Percentiles rank a stretch among this genome's conserved stretches.
These are phyloP conservation scores for Tetranychus truncatus DNA, from an alignment of 2,888 invertebrate species.

Conservation along the genomic window DNA sequence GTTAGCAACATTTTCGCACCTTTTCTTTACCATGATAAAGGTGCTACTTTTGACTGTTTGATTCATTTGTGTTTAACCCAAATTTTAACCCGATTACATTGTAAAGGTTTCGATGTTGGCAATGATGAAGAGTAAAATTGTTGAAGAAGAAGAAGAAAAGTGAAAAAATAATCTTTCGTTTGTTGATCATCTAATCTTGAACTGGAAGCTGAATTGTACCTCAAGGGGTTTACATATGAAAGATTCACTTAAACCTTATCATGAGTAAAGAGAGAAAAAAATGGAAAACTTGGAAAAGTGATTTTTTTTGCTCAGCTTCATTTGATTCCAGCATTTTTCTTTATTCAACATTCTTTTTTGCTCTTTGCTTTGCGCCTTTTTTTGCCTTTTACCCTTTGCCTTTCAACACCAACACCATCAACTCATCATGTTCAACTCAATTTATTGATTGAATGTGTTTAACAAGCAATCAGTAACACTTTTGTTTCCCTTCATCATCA, in stretches of 20 bases:
- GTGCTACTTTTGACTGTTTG: no score
- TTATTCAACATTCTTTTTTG: neutral
- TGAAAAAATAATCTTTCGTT: no score
- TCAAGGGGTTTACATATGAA: neutral
- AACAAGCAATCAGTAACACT: neutral
- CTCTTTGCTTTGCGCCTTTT: neutral
- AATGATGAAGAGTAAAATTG: no score
- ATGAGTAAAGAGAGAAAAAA: neutral
- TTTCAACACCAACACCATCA: no score
- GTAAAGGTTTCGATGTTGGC: no score
- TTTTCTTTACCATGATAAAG: no score
- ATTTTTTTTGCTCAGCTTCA: neutral
- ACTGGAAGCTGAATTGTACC: neutral
- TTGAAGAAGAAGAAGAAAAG: no score
- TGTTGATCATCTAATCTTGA: no score
- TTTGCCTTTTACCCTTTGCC: neutral
- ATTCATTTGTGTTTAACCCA: no score
- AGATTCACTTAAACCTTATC: neutral
- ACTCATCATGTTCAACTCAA: no score
- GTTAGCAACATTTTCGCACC: no score
- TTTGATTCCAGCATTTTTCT: neutral
- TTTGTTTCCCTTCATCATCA: neutral
- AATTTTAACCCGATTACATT: no score
- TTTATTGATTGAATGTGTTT: neutral
- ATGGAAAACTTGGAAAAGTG: neutral